Conservation (phyloP, 1,140 invertebrate genomes). For the Tachypleus tridentatus region DNA sequence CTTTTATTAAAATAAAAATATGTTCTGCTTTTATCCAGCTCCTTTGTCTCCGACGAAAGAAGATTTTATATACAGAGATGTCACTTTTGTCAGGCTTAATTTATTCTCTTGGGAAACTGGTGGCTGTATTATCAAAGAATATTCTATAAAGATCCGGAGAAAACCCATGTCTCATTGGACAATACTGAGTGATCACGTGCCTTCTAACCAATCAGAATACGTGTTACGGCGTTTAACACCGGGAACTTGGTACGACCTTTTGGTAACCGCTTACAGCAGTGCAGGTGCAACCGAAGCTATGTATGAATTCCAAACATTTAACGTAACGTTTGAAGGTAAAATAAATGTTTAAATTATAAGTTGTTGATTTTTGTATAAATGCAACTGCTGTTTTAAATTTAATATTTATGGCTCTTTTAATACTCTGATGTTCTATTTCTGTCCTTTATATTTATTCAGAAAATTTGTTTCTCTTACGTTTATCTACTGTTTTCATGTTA, state of each 20-base stretch:
- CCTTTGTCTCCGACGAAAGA: slow-evolving; percentile 10
- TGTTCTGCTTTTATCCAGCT: not conserved
- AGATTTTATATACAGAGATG: slow-evolving; percentile 5
- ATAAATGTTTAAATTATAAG: not conserved
- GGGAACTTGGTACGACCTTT: slow-evolving; percentile 9
- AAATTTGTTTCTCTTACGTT: no score
- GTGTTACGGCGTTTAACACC: slow-evolving; percentile 8
- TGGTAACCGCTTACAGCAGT: slow-evolving; percentile 12
- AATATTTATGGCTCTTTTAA: no score
- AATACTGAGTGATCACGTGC: not conserved
- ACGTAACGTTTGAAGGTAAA: slow-evolving; percentile 1
- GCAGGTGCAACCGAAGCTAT: slow-evolving; percentile 15
- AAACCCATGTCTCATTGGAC: not conserved
- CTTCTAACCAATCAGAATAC: slow-evolving; percentile 3
- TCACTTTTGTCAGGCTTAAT: slow-evolving; percentile 8
- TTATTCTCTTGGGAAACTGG: slow-evolving; percentile 14
- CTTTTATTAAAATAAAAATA: no score
- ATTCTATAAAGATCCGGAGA: slow-evolving; percentile 6
- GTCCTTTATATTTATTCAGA: no score
- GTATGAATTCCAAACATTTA: slow-evolving; percentile 15
- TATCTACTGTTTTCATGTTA: no score
- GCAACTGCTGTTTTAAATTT: no score
- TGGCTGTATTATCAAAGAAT: slow-evolving; percentile 17
- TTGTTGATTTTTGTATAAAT: no score
- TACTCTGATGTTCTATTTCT: no score